Percentiles rank a stretch among this genome's conserved stretches.
Evolutionary conservation across 2,113 vertebrate species (phyloP).

Genomic region (Rhinolophus ferrumequinum): DNA sequence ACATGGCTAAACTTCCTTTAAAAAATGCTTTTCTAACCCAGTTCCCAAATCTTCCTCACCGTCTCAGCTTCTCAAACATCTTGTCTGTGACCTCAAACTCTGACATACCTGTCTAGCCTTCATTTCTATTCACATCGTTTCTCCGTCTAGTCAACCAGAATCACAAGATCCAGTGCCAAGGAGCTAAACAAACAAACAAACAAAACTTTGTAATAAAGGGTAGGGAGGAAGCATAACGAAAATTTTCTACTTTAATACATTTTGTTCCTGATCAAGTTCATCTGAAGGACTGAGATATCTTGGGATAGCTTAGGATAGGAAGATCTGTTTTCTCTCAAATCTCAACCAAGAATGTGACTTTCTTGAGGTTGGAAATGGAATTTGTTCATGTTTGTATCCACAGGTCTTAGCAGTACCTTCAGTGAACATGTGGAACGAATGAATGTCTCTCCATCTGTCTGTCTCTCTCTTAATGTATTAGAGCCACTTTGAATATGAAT

Average conservation of each 20-base stretch:
- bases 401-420: background rate
- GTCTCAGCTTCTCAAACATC: background rate
- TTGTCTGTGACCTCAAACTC: background rate
- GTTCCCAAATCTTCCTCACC: background rate
- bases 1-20: background rate
- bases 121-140: background rate
- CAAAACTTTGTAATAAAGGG: background rate
- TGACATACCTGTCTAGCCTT: background rate
- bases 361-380: background rate
- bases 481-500: background rate
- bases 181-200: background rate
- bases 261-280: background rate
- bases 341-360: background rate
- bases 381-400: background rate
- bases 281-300: background rate
- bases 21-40: background rate
- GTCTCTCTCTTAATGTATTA: background rate
- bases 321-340: background rate
- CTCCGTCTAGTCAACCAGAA: background rate
- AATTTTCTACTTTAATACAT: background rate
- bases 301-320: background rate
- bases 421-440: background rate
- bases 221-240: background rate
- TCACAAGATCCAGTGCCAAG: background rate
- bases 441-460: background rate